Conservation (phyloP, 2,797 vertebrate genomes). For the Gymnothorax reevesii region DNA sequence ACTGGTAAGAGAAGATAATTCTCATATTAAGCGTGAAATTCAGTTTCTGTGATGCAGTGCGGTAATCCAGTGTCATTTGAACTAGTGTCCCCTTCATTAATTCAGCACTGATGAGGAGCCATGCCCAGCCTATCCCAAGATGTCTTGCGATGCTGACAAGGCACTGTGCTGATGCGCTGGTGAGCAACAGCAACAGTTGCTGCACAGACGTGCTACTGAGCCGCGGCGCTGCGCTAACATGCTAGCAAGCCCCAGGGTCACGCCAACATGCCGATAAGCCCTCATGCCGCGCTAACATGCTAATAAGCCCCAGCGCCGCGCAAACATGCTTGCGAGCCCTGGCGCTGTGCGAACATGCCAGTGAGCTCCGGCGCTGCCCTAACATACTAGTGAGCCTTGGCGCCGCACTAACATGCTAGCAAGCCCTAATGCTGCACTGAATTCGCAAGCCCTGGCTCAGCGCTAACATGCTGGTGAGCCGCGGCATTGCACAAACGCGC, state of each 20-base stretch:
- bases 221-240: background rate
- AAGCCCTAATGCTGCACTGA: background rate
- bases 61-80: background rate
- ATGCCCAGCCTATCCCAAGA: background rate
- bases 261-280: background rate
- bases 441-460: background rate
- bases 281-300: no score
- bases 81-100: background rate
- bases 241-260: no score
- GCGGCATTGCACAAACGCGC: no score
- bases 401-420: no score
- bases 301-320: background rate
- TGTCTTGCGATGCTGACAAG: background rate
- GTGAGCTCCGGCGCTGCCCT: background rate
- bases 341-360: no score
- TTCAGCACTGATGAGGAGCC: background rate
- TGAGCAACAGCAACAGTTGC: no score
- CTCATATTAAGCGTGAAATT: background rate
- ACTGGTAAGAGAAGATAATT: background rate
- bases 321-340: background rate
- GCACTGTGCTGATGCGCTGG: background rate
- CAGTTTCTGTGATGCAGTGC: background rate
- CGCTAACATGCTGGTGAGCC: no score
- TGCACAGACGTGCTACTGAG: no score
- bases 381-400: background rate